Evolutionary conservation across 2,113 vertebrate genomes (phyloP).

Genomic region (Crotalus helleri): DNA sequence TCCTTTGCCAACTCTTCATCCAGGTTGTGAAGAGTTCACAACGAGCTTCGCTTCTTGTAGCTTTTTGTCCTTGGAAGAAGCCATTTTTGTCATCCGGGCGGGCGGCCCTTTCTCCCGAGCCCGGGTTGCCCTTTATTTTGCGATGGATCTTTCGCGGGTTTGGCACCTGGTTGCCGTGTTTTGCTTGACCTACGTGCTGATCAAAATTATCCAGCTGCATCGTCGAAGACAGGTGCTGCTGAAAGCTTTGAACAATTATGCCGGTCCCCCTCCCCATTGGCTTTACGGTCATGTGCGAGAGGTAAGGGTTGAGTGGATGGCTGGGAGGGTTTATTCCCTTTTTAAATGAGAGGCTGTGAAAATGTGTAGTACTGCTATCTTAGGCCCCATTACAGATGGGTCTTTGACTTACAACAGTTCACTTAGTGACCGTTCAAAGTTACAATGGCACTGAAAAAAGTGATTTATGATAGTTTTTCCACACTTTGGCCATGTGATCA

Average conservation of each 20-base stretch:
- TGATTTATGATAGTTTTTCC: background rate
- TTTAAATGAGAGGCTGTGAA: background rate
- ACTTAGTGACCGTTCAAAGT: background rate
- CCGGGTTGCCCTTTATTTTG: too few species aligned
- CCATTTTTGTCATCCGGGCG: background rate
- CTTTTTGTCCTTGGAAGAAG: background rate
- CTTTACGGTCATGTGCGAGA: constrained; percentile 73
- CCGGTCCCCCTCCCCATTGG: constrained; percentile 76
- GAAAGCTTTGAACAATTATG: constrained; percentile 68
- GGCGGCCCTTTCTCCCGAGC: background rate
- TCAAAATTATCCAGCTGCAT: constrained; percentile 66
- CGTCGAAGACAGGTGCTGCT: constrained; percentile 61
- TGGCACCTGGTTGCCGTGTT: constrained; percentile 62
- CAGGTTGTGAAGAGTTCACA: too few species aligned
- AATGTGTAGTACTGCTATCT: background rate
- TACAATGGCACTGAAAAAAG: background rate
- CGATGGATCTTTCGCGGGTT: constrained; percentile 51
- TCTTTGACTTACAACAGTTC: background rate
- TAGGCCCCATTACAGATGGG: background rate
- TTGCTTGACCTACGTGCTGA: constrained; percentile 58
- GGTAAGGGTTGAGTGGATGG: constrained; percentile 56
- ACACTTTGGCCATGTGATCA: background rate
- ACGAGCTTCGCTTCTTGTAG: too few species aligned
- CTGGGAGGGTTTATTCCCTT: background rate
- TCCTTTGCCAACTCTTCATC: background rate